phyloP scores from a whole-genome alignment of 2,888 invertebrate species.

The Apotomis capreana region DNA sequence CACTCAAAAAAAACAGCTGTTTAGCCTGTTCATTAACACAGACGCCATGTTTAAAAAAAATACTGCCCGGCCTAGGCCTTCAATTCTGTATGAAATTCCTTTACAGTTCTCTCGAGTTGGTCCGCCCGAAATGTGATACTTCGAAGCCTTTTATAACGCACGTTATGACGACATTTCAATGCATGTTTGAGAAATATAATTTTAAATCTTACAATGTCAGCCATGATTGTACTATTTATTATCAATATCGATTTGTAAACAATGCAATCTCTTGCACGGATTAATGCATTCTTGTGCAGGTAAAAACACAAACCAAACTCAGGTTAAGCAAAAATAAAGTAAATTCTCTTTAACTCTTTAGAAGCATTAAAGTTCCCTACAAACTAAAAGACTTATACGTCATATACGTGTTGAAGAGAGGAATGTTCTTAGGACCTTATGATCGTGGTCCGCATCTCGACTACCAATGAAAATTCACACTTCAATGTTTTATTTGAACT shows the following conservation, averaged over 20 bases:
- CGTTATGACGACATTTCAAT: too few species aligned
- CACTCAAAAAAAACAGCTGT: too few species aligned
- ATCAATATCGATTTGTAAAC: background rate
- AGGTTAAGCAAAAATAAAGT: background rate
- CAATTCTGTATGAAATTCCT: too few species aligned
- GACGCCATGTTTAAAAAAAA: too few species aligned
- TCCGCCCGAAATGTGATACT: too few species aligned
- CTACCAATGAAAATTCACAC: conserved; percentile 21
- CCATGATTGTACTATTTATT: too few species aligned
- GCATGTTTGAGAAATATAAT: too few species aligned
- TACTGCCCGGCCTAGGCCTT: too few species aligned
- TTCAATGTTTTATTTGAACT: conserved; percentile 14
- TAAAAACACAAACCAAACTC: background rate
- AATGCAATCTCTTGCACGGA: conserved; percentile 1
- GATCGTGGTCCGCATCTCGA: background rate
- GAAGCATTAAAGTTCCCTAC: background rate
- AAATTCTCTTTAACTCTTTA: background rate
- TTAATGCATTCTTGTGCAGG: background rate
- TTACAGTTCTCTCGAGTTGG: too few species aligned
- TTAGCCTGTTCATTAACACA: too few species aligned
- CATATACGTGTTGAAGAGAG: background rate
- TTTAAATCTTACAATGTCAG: too few species aligned
- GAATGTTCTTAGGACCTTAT: conserved; percentile 1
- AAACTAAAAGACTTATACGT: background rate
- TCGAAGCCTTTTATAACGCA: too few species aligned